Conservation (phyloP, 2,888 invertebrate genomes). For the Galerucella calmariensis region DNA sequence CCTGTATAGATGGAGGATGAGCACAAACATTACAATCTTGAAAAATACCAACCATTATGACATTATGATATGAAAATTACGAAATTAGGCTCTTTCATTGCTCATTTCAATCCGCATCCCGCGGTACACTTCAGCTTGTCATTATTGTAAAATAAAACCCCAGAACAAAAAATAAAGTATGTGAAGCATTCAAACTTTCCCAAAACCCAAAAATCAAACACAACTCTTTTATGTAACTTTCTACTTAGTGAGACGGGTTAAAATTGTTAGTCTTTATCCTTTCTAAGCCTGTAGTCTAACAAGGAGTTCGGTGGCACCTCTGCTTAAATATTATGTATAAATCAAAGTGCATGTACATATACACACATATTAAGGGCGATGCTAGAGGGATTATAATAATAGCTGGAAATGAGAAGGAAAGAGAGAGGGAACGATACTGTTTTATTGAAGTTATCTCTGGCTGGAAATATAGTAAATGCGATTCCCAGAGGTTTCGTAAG, state of each 20-base stretch:
- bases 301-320: constrained; percentile 1
- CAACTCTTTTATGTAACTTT: not conserved
- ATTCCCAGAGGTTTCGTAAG: constrained; percentile 15
- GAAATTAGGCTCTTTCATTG: too few species aligned
- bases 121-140: too few species aligned
- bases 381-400: constrained; percentile 56
- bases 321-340: constrained; percentile 58
- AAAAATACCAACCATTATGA: too few species aligned
- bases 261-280: constrained; percentile 1
- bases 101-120: too few species aligned
- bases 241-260: not conserved
- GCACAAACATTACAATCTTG: too few species aligned
- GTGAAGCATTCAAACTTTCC: not conserved
- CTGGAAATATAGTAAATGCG: constrained; percentile 26
- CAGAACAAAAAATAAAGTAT: not conserved
- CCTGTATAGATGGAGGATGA: too few species aligned
- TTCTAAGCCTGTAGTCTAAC: constrained; percentile 4
- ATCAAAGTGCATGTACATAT: constrained; percentile 57
- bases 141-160: too few species aligned
- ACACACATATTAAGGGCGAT: constrained; percentile 56
- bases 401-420: constrained; percentile 54
- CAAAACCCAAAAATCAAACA: not conserved
- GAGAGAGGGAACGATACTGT: constrained; percentile 49
- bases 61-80: too few species aligned
- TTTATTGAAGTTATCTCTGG: constrained; percentile 62